Conservation (phyloP, 2,113 vertebrate genomes). For the Channa maculata region DNA sequence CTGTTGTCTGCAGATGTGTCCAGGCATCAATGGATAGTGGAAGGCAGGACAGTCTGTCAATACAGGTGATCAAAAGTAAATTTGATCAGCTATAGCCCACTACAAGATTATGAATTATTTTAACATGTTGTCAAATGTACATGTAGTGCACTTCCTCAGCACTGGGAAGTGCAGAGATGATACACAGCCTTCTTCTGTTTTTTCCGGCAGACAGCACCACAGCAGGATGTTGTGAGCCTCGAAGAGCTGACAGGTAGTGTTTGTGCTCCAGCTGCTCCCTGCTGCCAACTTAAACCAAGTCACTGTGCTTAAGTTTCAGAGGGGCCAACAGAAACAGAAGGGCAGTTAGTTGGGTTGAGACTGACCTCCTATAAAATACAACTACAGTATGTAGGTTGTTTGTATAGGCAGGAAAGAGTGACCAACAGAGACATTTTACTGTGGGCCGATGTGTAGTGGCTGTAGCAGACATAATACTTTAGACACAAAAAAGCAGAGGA, state of each 20-base stretch:
- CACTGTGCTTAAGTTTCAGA: constrained; percentile 31
- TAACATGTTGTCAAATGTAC: not conserved
- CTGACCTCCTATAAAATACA: too few species aligned
- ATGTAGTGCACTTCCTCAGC: constrained; percentile 5
- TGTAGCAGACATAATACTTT: too few species aligned
- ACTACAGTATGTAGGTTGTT: too few species aligned
- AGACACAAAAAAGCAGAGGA: too few species aligned
- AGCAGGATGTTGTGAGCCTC: constrained; percentile 43
- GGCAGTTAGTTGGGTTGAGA: constrained; percentile 14
- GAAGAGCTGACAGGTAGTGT: constrained; percentile 69
- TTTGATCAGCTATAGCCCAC: not conserved
- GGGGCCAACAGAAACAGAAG: constrained; percentile 60
- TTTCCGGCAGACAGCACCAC: constrained; percentile 38
- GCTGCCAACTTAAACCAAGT: constrained; percentile 66
- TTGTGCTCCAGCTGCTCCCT: constrained; percentile 60
- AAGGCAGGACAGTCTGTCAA: not conserved
- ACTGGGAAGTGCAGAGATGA: constrained; percentile 13
- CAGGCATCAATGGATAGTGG: constrained; percentile 36
- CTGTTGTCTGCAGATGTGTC: constrained; percentile 27
- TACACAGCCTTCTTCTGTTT: constrained; percentile 8
- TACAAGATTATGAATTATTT: not conserved
- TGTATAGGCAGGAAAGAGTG: too few species aligned
- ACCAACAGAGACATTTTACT: too few species aligned
- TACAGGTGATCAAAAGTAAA: too few species aligned
- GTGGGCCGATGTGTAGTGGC: too few species aligned